These are phyloP conservation scores for Microcebus lehilahytsara DNA, from an alignment of 2,113 vertebrate species.

Conservation along the genomic window DNA sequence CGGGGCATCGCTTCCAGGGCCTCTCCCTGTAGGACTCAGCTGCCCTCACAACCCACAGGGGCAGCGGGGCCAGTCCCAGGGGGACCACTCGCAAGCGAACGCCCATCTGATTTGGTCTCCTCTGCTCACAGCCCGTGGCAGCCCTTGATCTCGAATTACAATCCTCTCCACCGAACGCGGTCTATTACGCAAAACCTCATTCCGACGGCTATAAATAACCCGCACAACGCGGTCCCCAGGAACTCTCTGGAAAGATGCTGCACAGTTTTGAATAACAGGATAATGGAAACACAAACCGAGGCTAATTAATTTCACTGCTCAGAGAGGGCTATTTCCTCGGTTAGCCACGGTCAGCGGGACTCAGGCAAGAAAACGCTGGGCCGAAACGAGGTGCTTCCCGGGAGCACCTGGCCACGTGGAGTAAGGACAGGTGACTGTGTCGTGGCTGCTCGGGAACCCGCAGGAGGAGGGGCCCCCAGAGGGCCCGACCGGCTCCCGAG, in stretches of 20 bases:
- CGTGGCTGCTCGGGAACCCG: rapidly evolving
- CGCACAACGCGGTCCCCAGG: neutral
- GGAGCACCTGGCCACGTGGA: rapidly evolving
- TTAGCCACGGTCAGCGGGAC: neutral
- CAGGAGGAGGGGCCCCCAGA: neutral
- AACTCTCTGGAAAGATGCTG: neutral
- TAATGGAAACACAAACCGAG: neutral
- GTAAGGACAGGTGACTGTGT: rapidly evolving
- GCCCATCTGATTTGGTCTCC: rapidly evolving
- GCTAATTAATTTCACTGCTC: neutral
- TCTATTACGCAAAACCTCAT: neutral
- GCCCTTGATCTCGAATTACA: neutral
- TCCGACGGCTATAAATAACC: neutral
- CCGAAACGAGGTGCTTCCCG: rapidly evolving
- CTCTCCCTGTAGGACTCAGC: neutral
- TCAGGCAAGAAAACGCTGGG: neutral
- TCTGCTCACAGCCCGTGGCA: neutral
- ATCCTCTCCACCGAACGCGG: neutral
- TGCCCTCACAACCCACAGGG: rapidly evolving
- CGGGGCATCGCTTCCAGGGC: rapidly evolving
- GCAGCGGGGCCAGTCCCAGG: rapidly evolving
- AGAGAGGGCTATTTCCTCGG: rapidly evolving
- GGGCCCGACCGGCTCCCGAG: neutral
- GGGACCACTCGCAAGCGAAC: rapidly evolving
- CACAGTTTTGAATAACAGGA: neutral